A percentile compares a stretch with the other conserved stretches of the same genome.
These are phyloP conservation scores for Trisateles emortualis DNA, from an alignment of 2,888 invertebrate species.

Conservation along the genomic window DNA sequence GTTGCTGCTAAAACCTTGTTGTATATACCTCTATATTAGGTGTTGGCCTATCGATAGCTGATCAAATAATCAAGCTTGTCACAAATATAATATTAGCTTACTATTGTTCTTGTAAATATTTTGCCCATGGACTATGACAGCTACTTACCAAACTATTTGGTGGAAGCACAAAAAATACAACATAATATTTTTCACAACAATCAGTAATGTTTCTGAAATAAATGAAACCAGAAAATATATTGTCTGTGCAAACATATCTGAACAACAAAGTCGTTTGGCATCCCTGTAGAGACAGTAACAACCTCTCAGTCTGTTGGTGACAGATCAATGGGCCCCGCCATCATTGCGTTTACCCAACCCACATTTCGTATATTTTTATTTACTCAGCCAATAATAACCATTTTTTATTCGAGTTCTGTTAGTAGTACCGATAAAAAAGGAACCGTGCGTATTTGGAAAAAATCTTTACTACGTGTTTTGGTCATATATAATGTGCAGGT, in stretches of 20 bases:
- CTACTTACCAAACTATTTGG: too few relatives aligned
- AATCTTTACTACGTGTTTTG: too few relatives aligned
- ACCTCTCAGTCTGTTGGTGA: constrained; percentile 37
- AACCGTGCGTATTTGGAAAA: neutral
- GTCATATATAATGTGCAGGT: too few relatives aligned
- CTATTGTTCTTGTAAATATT: too few relatives aligned
- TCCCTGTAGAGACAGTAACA: constrained; percentile 31
- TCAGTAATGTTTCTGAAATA: neutral
- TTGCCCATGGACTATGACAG: too few relatives aligned
- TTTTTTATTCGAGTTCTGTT: constrained; percentile 14
- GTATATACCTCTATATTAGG: too few relatives aligned
- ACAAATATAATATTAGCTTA: too few relatives aligned
- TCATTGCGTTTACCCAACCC: constrained; percentile 27
- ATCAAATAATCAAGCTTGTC: too few relatives aligned
- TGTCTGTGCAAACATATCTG: constrained; percentile 20
- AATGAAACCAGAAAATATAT: constrained; percentile 26
- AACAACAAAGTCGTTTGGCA: constrained; percentile 39
- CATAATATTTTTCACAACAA: neutral
- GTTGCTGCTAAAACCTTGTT: too few relatives aligned
- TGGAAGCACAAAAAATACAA: too few relatives aligned
- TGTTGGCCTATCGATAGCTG: too few relatives aligned
- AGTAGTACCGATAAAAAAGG: neutral
- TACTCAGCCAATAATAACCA: constrained; percentile 29
- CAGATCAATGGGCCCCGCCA: constrained; percentile 33
- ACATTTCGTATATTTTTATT: constrained; percentile 37